Percentiles rank a stretch among this genome's conserved stretches.
These are phyloP conservation scores for Drosophila prostipennis DNA, from an alignment of 2,888 invertebrate species.

Conservation along the genomic window DNA sequence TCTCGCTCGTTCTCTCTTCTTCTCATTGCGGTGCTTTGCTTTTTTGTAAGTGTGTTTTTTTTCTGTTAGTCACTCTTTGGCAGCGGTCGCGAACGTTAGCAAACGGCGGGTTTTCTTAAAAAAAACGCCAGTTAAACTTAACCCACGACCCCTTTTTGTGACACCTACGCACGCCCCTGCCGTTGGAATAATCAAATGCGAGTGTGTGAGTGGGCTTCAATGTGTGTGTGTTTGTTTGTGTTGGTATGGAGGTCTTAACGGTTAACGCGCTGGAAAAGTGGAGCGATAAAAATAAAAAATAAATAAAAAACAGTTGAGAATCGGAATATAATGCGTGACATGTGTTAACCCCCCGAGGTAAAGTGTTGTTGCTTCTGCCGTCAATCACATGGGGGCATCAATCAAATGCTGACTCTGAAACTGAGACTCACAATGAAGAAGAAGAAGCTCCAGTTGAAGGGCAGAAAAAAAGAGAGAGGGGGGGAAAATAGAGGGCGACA, in stretches of 20 bases:
- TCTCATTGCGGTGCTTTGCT: constrained; percentile 6
- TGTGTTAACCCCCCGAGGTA: constrained; percentile 45
- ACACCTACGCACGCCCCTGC: constrained; percentile 33
- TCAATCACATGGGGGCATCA: constrained; percentile 67
- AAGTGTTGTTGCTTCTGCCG: constrained; percentile 51
- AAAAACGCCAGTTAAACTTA: constrained; percentile 45
- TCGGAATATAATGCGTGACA: constrained; percentile 38
- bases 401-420: constrained; percentile 53
- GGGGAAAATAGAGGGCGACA: neutral
- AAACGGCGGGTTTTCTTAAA: constrained; percentile 60
- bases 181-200: constrained; percentile 38
- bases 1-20: constrained; percentile 30
- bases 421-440: constrained; percentile 42
- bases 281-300: constrained; percentile 20
- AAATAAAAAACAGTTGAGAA: constrained; percentile 23
- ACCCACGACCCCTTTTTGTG: constrained; percentile 24
- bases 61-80: constrained; percentile 74
- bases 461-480: neutral
- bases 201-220: constrained; percentile 36
- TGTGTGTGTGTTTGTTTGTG: constrained; percentile 5
- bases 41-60: constrained; percentile 37
- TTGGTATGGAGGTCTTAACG: constrained; percentile 29
- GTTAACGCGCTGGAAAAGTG: constrained; percentile 27
- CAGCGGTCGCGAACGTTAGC: constrained; percentile 62
- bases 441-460: neutral